These are phyloP conservation scores for Dione juno DNA, from an alignment of 2,888 invertebrate species.

Conservation along the genomic window DNA sequence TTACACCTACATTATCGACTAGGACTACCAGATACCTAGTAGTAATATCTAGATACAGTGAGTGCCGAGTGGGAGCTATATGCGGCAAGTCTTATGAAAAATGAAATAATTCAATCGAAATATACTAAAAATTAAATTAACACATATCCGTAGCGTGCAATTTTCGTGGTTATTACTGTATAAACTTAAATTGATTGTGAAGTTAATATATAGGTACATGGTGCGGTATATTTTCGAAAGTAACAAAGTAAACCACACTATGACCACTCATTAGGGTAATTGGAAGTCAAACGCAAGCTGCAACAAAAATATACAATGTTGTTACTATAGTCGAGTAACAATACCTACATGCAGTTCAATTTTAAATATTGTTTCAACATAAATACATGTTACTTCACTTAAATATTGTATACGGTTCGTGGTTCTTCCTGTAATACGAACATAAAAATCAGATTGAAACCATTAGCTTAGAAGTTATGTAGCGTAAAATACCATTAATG, in stretches of 20 bases:
- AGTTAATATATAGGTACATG: constrained; percentile 23
- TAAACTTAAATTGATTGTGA: constrained; percentile 17
- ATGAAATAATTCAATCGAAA: neutral
- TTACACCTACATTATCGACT: no score
- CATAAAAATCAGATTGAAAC: constrained; percentile 47
- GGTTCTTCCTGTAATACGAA: constrained; percentile 41
- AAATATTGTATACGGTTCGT: constrained; percentile 29
- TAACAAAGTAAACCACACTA: constrained; percentile 63
- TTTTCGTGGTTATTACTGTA: constrained; percentile 23
- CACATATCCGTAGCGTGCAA: constrained; percentile 26
- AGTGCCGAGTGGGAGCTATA: neutral
- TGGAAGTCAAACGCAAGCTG: constrained; percentile 58
- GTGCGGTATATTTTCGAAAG: constrained; percentile 34
- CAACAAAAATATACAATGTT: constrained; percentile 35
- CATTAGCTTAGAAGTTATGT: constrained; percentile 47
- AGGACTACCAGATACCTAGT: no score
- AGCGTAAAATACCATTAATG: constrained; percentile 47
- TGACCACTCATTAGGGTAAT: constrained; percentile 66
- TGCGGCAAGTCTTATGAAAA: neutral
- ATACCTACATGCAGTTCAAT: constrained; percentile 20
- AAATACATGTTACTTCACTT: constrained; percentile 10
- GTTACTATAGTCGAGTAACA: constrained; percentile 34
- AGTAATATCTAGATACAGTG: no score
- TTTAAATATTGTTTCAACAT: constrained; percentile 23
- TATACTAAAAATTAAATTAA: constrained; percentile 14